These are phyloP conservation scores for Euglossa dilemma DNA, from an alignment of 1,140 invertebrate genomes.

Conservation along the genomic window DNA sequence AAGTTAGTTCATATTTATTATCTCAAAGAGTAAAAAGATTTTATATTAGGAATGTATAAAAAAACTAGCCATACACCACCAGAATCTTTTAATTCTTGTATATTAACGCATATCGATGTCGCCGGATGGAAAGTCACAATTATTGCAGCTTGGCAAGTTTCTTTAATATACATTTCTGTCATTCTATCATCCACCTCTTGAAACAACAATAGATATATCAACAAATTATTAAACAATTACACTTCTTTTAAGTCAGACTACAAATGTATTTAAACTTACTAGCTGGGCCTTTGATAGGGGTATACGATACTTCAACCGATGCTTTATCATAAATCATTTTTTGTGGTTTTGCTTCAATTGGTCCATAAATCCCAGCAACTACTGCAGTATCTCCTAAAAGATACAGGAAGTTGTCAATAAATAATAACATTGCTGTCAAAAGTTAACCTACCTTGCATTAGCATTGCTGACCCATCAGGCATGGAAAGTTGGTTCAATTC, in stretches of 20 bases:
- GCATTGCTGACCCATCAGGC: constrained; percentile 89
- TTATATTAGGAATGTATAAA: not conserved
- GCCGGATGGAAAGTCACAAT: constrained; percentile 89
- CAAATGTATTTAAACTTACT: constrained; percentile 80
- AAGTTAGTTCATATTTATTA: constrained; percentile 30
- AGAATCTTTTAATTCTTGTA: constrained; percentile 94
- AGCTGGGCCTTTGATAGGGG: constrained; percentile 89
- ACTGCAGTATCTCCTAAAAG: constrained; percentile 88
- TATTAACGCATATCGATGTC: constrained; percentile 88
- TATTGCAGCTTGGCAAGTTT: constrained; percentile 89
- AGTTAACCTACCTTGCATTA: constrained; percentile 85
- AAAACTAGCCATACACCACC: constrained; percentile 86
- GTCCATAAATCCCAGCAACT: constrained; percentile 91
- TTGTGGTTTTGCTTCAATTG: constrained; percentile 89
- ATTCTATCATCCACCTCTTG: constrained; percentile 87
- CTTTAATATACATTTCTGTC: constrained; percentile 89
- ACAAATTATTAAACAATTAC: not conserved
- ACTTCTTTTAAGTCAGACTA: not conserved
- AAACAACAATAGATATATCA: constrained; percentile 65
- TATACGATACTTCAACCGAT: constrained; percentile 90
- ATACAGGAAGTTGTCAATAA: not conserved
- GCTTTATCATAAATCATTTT: constrained; percentile 91
- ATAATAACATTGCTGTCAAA: constrained; percentile 10
- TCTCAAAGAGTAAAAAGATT: not conserved
- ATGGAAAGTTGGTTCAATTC: constrained; percentile 87